Evolutionary conservation across 2,888 invertebrate species (phyloP), one percentile per base, ranked within the genome.

Genomic region (Colletes collaris): DNA sequence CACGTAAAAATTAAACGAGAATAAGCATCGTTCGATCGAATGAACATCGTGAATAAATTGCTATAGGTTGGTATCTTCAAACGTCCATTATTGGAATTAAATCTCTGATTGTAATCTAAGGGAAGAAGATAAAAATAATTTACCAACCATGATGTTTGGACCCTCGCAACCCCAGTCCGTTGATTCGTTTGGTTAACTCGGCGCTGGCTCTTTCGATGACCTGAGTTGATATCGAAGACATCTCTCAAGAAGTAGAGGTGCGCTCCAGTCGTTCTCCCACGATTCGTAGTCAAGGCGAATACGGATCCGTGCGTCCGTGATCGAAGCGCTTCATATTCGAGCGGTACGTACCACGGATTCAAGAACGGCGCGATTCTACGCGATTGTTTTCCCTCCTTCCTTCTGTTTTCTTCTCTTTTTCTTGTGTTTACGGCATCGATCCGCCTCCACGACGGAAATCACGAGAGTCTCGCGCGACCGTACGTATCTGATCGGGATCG

Each of bases 161-260:
- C 76, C 95, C 95, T 87, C 96, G 95, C 91, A 96, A 93, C 69
- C 96, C 96, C 88, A 97, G 94, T 80, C 97, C 97, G 91, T 97
- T 97, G 93, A 98, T 97, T 91, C 97, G 96, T 92, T 97, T 97
- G 88, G 97, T 96, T 85, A 98, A 94, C 94, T 98, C 97, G 85
- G 97, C 97, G 88, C 97, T 97, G 90, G 97, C 97, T 91, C 97
- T 95, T 94, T 98, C 97, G 93, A 98, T 97, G 91, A 97, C 97
- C 91, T 97, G 97, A 89, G 97, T 96, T 89, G 97, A 97, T 94
- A 97, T 96, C 91, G 97, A 97, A 92, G 96, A 96, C 96, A 96
- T 96, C 94, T 94, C 91, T 79, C 68, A 70, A 78, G 70, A 72
- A 64, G 75, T 72, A 52, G 66, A 64, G 78, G 64, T 58, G 64